Conservation (phyloP, 2,113 vertebrate species). For the Sinocyclocheilus grahami region DNA sequence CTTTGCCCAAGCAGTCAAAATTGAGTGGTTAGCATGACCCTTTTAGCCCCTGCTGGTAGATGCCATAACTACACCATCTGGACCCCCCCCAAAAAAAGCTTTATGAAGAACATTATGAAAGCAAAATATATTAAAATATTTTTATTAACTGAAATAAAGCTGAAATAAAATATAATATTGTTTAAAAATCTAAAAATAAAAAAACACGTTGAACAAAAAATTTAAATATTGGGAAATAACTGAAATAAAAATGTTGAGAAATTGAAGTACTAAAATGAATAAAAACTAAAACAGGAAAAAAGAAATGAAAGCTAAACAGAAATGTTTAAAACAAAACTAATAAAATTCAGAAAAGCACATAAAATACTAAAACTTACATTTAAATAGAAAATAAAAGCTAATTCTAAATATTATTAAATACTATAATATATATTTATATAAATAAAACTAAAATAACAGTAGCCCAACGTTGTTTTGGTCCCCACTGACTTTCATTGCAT, state of each 20-base stretch:
- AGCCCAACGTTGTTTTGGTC: too few relatives aligned
- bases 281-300: neutral
- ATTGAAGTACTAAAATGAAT: neutral
- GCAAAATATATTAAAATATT: neutral
- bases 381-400: neutral
- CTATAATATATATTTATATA: too few relatives aligned
- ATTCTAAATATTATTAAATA: too few relatives aligned
- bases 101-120: too few relatives aligned
- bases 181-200: neutral
- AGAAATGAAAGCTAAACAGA: neutral
- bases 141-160: neutral
- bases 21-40: neutral
- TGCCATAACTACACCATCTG: neutral
- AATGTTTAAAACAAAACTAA: neutral
- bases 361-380: neutral
- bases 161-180: neutral
- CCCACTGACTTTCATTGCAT: too few relatives aligned
- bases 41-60: neutral
- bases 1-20: constrained; percentile 18
- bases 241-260: neutral
- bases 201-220: too few relatives aligned
- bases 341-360: neutral
- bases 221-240: neutral
- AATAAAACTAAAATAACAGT: neutral
- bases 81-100: neutral